Evolutionary conservation across 2,888 invertebrate genomes (phyloP), one percentile per base, ranked within the genome.

Genomic region (Lordiphosa andalusiaca): DNA sequence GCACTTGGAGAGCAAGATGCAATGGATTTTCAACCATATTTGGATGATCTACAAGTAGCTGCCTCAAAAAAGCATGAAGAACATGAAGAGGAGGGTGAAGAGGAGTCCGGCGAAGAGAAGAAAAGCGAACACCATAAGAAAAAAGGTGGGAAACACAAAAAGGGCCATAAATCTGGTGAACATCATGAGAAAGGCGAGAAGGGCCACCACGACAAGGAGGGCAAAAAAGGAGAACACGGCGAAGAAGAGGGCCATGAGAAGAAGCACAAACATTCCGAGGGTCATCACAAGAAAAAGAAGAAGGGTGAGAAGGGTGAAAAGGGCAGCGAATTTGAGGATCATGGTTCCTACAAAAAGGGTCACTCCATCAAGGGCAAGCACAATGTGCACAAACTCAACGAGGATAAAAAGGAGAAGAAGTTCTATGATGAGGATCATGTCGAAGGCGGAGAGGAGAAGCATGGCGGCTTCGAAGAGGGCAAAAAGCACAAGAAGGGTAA

Each of bases 361-460:
- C 95, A 96, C 90, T 94, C 93, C 66, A 96, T 95, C 71, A 95
- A 96, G 88, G 95, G 96, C 56, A 94, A 95, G 71, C 96, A 96
- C 86, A 94, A 95, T 87, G 92, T 96, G 6, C 95, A 96, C 89
- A 96, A 96, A 85, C 89, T 94, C 61, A 95, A 96, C 88, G 96
- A 30, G 10, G 30, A 93, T 89, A 95, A 95, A 87, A 96, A 96
- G 88, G 94, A 95, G 83, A 95, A 96, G 86, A 93, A 95, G 85
- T 95, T 95, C 92, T 95, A 93, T 88, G 95, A 96, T 75, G 95
- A 95, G 89, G 93, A 95, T 80, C 95, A 95, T 73, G 95, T 95
- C 81, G 93, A 93, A 40, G 95, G 94, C 0, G 94, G 94, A 74
- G 94, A 95, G 87, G 94, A 94, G 86, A 95, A 95, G 84, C 94